These are phyloP conservation scores for Camelus bactrianus DNA, from an alignment of 2,113 vertebrate genomes.

Conservation along the genomic window DNA sequence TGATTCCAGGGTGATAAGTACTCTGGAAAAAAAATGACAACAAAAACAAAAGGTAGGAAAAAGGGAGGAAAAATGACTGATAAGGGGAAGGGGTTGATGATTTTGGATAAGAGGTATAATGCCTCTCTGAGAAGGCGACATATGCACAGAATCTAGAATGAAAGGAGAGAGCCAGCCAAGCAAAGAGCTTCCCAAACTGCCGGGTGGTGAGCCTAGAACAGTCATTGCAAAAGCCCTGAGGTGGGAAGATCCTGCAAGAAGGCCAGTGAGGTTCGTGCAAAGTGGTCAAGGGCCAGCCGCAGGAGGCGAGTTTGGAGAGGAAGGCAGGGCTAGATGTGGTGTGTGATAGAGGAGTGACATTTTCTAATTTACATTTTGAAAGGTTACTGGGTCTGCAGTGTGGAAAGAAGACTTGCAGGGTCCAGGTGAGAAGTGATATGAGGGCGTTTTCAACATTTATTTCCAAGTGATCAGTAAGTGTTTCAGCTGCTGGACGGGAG, in stretches of 20 bases:
- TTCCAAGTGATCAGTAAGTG: conserved; percentile 16
- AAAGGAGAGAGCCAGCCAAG: not conserved
- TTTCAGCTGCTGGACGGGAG: conserved; percentile 3
- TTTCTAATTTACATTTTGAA: not conserved
- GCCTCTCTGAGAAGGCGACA: not conserved
- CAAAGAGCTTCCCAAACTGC: not conserved
- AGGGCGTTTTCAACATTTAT: not conserved
- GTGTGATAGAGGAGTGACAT: not conserved
- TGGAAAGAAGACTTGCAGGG: not conserved
- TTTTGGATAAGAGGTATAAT: not conserved
- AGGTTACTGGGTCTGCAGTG: not conserved
- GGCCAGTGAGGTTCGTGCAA: not conserved
- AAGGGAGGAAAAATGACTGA: not conserved
- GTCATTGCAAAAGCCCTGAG: not conserved
- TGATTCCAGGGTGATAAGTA: not conserved
- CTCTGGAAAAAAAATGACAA: not conserved
- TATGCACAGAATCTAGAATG: not conserved
- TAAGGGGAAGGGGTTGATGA: not conserved
- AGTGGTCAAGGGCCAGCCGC: accelerated
- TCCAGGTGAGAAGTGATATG: not conserved
- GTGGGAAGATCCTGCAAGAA: not conserved
- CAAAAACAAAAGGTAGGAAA: not conserved
- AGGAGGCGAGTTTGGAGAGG: not conserved
- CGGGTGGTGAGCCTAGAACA: not conserved
- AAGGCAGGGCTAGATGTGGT: not conserved